Percentiles rank a stretch among this genome's conserved stretches.
Conservation (phyloP, 2,888 invertebrate genomes). For the Zaprionus bogoriensis region DNA sequence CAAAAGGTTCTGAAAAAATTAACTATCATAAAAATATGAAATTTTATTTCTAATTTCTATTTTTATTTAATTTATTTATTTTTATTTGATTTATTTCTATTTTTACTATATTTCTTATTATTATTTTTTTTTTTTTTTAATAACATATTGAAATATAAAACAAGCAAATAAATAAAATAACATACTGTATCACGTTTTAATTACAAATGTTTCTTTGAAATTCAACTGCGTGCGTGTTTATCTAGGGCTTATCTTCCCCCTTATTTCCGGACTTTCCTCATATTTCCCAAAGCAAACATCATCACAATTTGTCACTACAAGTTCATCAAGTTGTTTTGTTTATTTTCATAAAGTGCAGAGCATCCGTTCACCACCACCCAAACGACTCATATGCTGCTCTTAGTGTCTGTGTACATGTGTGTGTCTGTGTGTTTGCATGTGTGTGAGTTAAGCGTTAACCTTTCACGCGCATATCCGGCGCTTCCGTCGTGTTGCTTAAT, state of each 20-base stretch:
- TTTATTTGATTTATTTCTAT: no score
- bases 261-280: background rate
- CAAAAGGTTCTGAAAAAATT: no score
- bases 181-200: background rate
- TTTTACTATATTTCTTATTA: no score
- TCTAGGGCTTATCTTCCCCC: background rate
- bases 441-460: conserved; percentile 62
- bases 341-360: background rate
- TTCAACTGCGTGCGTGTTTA: background rate
- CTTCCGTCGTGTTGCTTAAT: conserved; percentile 19
- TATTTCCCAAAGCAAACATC: background rate
- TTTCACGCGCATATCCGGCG: conserved; percentile 72
- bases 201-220: background rate
- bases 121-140: no score
- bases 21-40: no score
- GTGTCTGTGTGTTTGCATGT: conserved; percentile 6
- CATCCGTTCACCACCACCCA: background rate
- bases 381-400: background rate
- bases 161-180: no score
- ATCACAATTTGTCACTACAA: conserved; percentile 7
- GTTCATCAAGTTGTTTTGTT: conserved; percentile 1
- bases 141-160: no score
- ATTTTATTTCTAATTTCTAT: no score
- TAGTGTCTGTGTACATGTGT: conserved; percentile 1
- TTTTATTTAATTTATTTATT: no score